Base-by-base conservation (phyloP, 2,797 vertebrate species). In the Telmatherina bonti region DNA sequence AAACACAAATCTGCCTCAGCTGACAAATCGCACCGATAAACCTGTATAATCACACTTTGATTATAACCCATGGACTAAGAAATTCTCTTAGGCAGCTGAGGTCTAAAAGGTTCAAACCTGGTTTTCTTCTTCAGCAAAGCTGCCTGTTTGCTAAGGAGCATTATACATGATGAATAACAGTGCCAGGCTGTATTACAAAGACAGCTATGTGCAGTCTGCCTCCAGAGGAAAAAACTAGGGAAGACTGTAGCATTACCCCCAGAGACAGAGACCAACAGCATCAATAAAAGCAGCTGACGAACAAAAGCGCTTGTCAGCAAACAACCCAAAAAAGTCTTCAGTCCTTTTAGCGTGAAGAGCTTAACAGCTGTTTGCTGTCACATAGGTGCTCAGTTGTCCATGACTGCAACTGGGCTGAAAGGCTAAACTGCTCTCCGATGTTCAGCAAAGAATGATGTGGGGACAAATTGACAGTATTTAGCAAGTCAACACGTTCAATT, bases 401-500 rank as follows among this genome's bases (percentile, higher is more conserved):
- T 29, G 67, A 67, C 71, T 66, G 58, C 65, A 43, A 24, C 29
- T 18, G 69, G 53, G 61, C 61, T 52, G 53, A 57, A 71, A 66
- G 70, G 69, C 36, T 30, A 61, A 38, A 1, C 41, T 49, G 85
- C 72, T 83, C 56, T 58, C 41, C 54, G 78, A 68, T 62, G 73
- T 61, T 80, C 43, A 58, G 74, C 76, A 75, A 47, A 74, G 83
- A 75, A 74, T 82, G 72, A 79, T 65, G 68, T n/a, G 43, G 66
- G 67, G 67, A 83, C 79, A 79, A 84, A 78, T 49, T 69, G 73
- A 78, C 62, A 60, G 75, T 67, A 63, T 85, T 84, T 72, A 81
- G 55, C 64, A 79, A 72, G 81, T 86, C 80, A 87, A 85, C 79
- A 80, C 74, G 80, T 76, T 84, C 78, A 85, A 88, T 82, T 82